Percentiles rank a stretch among this genome's conserved stretches.
phyloP scores from a whole-genome alignment of 2,797 vertebrate species.

The Petrocephalus schoutedeni region DNA sequence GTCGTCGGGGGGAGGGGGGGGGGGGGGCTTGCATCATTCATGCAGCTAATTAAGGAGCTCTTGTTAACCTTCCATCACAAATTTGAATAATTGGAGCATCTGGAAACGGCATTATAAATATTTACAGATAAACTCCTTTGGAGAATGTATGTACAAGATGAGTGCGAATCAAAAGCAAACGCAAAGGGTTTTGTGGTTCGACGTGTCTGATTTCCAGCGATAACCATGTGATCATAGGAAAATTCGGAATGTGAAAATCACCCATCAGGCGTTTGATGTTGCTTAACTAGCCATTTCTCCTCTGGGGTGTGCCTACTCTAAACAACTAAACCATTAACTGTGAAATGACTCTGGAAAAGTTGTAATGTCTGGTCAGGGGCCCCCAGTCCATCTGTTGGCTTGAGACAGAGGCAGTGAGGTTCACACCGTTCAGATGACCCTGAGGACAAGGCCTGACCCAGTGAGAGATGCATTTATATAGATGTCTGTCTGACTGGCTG shows the following conservation, averaged over 20 bases:
- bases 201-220: not conserved
- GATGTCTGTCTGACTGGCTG: not conserved
- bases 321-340: not conserved
- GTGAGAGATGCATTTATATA: not conserved
- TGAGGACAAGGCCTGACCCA: not conserved
- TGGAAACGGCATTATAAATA: not conserved
- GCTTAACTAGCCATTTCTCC: not conserved
- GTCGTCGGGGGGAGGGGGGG: not conserved
- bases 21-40: not conserved
- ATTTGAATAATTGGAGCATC: conserved; percentile 3
- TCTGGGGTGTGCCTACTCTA: not conserved
- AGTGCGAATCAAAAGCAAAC: not conserved
- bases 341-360: not conserved
- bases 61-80: not conserved
- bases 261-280: not conserved
- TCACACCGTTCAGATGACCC: too few relatives aligned
- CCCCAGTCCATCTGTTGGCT: not conserved
- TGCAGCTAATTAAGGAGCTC: not conserved
- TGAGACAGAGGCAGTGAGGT: not conserved
- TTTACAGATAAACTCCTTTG: conserved; percentile 1
- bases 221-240: not conserved
- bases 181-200: not conserved
- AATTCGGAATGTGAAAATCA: not conserved
- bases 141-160: not conserved
- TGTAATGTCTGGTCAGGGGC: not conserved